Evolutionary conservation across 2,888 invertebrate genomes (phyloP), one percentile per base, ranked within the genome.

Genomic region (Perdita meconis): DNA sequence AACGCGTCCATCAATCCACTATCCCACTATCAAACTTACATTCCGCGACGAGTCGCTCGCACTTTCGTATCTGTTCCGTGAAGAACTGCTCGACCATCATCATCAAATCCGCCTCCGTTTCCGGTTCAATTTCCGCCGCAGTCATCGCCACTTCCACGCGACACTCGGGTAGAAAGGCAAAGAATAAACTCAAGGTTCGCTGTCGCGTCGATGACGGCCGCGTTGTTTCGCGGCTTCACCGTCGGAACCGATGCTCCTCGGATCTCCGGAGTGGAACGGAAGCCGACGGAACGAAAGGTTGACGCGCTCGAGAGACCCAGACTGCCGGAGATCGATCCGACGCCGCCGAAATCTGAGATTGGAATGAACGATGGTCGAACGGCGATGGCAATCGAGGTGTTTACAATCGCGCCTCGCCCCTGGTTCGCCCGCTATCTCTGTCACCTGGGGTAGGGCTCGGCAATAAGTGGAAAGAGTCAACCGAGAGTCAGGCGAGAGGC

Each of bases 61-160:
- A 87, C 42, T 80, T 82, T 16, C 26, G 12, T 57, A 63, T 68
- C 50, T 87, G 78, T 16, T 85, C 66, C 12, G 24, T n/a, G 24
- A 82, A 51, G 53, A 85, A 86, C 10, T 36, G 40, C 1, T 79
- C 73, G 50, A 74, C 26, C 4, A 34, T 16, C 12, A 53, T n/a
- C 1, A 12, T 12, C 10, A 34, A 16, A 6, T 50, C 59, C 1
- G 47, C 13, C 13, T 59, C 51, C 3, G 0, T 24, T 67, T 22
- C 30, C 59, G 53, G 8, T 51, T 47, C 34, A 8, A 26, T 26
- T 53, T 59, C 51, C 3, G 0, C 34, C 67, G 71, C 34, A 2
- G 5, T 24, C 83, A 81, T 81, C 13, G 30, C 19, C 13, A 13
- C 19, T 44, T n/a, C n/a, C n/a, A n/a, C n/a, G n/a, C n/a, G n/a